Evolutionary conservation across 2,113 vertebrate species (phyloP).

Genomic region (Engraulis encrasicolus): DNA sequence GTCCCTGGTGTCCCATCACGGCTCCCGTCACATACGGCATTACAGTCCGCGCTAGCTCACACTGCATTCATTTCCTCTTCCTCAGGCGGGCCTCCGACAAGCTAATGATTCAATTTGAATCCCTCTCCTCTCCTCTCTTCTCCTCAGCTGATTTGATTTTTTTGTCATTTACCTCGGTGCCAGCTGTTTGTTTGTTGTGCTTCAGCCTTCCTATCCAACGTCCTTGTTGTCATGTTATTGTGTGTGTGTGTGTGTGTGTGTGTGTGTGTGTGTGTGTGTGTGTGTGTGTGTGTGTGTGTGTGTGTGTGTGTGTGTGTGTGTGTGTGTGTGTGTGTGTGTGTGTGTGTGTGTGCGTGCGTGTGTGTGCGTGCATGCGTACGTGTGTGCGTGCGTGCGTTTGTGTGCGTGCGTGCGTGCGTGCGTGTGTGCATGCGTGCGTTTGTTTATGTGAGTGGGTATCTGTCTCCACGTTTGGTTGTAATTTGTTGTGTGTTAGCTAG

Average conservation of each 20-base stretch:
- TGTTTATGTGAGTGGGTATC: too few relatives aligned
- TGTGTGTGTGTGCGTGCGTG: background rate
- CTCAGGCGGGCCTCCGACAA: slow-evolving; percentile 69
- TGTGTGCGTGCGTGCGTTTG: background rate
- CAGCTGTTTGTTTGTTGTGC: slow-evolving; percentile 53
- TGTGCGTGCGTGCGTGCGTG: background rate
- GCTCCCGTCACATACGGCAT: slow-evolving; percentile 47
- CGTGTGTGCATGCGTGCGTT: background rate
- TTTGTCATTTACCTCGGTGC: slow-evolving; percentile 45
- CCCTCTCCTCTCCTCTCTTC: slow-evolving; percentile 58
- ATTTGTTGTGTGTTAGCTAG: background rate
- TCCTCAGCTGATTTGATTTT: slow-evolving; percentile 76
- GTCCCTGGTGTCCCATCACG: slow-evolving; percentile 8
- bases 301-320: background rate
- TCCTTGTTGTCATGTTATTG: slow-evolving; percentile 59
- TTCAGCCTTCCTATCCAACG: slow-evolving; percentile 55
- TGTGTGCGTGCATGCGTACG: too few relatives aligned
- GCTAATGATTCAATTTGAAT: slow-evolving; percentile 75
- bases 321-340: background rate
- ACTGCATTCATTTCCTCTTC: slow-evolving; percentile 78
- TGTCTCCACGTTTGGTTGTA: background rate
- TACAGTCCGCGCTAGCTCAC: slow-evolving; percentile 50
- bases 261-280: background rate
- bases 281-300: background rate
- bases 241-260: background rate